These are phyloP conservation scores for Paralichthys olivaceus DNA, from an alignment of 2,113 vertebrate species.

Conservation along the genomic window DNA sequence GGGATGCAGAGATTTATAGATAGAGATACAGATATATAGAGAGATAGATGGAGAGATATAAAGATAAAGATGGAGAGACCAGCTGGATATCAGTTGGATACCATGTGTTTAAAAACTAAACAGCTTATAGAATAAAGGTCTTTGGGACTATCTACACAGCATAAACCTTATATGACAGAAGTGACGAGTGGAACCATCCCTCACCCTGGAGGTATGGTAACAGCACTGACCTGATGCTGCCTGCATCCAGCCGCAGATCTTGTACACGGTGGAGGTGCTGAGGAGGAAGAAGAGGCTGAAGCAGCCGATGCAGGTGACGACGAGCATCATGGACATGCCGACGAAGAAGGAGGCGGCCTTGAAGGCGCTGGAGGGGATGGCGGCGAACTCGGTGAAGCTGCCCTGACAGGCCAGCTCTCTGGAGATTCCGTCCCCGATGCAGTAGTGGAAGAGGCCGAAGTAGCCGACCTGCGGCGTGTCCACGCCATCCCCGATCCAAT, in stretches of 20 bases:
- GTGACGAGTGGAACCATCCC: too few relatives aligned
- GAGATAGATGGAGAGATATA: too few relatives aligned
- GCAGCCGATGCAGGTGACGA: conserved; percentile 92
- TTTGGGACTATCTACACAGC: too few relatives aligned
- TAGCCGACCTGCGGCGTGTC: conserved; percentile 95
- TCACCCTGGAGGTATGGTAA: background rate
- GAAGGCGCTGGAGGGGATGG: conserved; percentile 92
- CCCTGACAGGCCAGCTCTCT: conserved; percentile 93
- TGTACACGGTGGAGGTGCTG: conserved; percentile 96
- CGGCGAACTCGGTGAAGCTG: conserved; percentile 96
- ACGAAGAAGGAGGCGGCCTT: conserved; percentile 97
- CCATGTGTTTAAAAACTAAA: too few relatives aligned
- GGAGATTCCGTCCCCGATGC: conserved; percentile 90
- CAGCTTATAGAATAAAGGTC: too few relatives aligned
- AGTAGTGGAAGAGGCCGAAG: conserved; percentile 98
- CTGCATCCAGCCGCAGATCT: conserved; percentile 99
- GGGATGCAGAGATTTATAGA: too few relatives aligned
- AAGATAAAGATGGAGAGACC: too few relatives aligned
- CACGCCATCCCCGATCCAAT: conserved; percentile 97
- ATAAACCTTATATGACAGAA: too few relatives aligned
- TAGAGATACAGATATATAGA: too few relatives aligned
- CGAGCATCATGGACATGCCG: conserved; percentile 95
- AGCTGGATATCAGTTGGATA: too few relatives aligned
- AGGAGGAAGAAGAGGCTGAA: conserved; percentile 98
- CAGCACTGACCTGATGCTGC: conserved; percentile 88